phyloP scores from a whole-genome alignment of 1,140 invertebrate genomes.

The Sinella curviseta region DNA sequence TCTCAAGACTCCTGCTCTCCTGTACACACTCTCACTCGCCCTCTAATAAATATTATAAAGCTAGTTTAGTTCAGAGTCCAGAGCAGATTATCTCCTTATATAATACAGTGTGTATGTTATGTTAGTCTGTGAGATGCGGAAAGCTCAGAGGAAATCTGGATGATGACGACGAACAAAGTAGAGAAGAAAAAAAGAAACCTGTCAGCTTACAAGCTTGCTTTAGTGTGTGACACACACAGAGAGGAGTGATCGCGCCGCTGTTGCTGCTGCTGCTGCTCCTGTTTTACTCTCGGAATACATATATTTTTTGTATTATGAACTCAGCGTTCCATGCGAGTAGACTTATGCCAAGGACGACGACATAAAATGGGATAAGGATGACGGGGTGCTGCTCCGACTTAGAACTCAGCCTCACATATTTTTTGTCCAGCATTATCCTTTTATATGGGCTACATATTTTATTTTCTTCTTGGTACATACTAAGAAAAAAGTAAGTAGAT shows the following conservation, averaged over 20 bases:
- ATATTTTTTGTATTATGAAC: not conserved
- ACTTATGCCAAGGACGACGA: conserved; percentile 24
- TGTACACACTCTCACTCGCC: too few species aligned
- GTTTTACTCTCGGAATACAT: not conserved
- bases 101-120: too few species aligned
- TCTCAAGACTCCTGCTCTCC: too few species aligned
- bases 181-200: not conserved
- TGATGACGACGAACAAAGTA: not conserved
- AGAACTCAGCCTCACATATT: not conserved
- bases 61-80: too few species aligned
- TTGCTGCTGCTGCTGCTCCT: not conserved
- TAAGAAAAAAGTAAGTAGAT: not conserved
- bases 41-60: too few species aligned
- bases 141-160: not conserved
- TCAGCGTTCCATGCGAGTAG: conserved; percentile 6
- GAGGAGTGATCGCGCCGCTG: not conserved
- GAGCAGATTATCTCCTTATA: too few species aligned
- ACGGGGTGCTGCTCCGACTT: conserved; percentile 18
- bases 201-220: conserved; percentile 20
- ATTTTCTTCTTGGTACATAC: not conserved
- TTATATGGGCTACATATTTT: not conserved
- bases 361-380: conserved; percentile 25
- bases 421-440: conserved; percentile 6
- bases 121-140: too few species aligned
- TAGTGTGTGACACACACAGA: not conserved